Conservation (phyloP, 2,113 vertebrate genomes). For the Chaetops frenatus region DNA sequence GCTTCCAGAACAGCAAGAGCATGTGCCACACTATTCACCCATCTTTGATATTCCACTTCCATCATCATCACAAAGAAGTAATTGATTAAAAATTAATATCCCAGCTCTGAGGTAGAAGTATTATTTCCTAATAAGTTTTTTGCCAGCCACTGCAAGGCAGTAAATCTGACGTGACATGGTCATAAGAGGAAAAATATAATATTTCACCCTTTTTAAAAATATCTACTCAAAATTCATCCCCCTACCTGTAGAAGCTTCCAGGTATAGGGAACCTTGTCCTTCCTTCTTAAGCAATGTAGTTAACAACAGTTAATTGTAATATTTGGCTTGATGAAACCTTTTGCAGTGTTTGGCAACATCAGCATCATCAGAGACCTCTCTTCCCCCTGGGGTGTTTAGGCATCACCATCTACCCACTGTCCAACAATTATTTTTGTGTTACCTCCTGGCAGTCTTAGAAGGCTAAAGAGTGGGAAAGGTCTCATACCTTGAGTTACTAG, state of each 20-base stretch:
- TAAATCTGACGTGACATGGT: neutral
- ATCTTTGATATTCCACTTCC: neutral
- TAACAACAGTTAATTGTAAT: neutral
- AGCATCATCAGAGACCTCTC: neutral
- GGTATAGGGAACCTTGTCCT: neutral
- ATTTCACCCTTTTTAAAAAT: neutral
- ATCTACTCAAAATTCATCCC: neutral
- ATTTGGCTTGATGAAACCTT: neutral
- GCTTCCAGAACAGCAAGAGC: neutral
- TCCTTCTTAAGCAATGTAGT: neutral
- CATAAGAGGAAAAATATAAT: neutral
- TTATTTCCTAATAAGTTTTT: constrained; percentile 23
- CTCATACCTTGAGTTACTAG: neutral
- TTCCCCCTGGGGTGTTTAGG: neutral
- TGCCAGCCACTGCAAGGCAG: neutral
- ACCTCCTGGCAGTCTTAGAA: neutral
- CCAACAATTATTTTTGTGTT: neutral
- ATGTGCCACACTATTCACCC: neutral
- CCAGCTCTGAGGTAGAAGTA: neutral
- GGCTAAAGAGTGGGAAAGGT: neutral
- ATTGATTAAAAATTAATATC: constrained; percentile 41
- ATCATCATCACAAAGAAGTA: neutral
- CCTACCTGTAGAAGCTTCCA: neutral
- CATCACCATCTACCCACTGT: neutral
- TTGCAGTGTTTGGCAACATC: neutral